Percentiles rank a stretch among this genome's conserved stretches.
Evolutionary conservation across 30 jellyfish, hydroid and myxozoan species (phyloP).

Genomic region (Nemopilema nomurai): DNA sequence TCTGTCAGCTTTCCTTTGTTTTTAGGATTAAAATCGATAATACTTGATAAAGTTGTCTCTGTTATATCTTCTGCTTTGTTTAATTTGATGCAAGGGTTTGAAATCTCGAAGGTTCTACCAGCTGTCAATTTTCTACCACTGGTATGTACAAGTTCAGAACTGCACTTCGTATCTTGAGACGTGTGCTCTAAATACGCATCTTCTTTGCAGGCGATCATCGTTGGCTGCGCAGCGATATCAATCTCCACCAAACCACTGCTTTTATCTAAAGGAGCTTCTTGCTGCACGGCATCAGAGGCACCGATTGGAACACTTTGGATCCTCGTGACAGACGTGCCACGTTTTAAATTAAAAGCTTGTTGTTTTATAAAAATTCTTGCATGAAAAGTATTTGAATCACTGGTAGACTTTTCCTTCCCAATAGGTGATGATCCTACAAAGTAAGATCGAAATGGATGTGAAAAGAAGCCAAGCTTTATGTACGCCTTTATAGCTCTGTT

Average conservation of each 20-base stretch:
- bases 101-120: not conserved
- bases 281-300: not conserved
- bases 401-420: not conserved
- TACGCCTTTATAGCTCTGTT: not conserved
- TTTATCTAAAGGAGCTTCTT: not conserved
- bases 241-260: slow-evolving; percentile 25
- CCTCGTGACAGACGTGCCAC: not conserved
- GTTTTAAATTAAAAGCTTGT: not conserved
- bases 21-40: slow-evolving; percentile 44
- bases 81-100: not conserved
- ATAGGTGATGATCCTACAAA: slow-evolving; percentile 54
- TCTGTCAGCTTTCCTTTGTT: slow-evolving; percentile 51
- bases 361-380: not conserved
- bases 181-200: not conserved
- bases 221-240: slow-evolving; percentile 57
- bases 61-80: not conserved
- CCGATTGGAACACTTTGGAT: not conserved
- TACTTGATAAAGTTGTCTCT: slow-evolving; percentile 8
- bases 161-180: not conserved
- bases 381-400: not conserved
- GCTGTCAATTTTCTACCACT: not conserved
- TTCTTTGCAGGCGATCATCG: slow-evolving; percentile 49
- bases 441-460: slow-evolving; percentile 71
- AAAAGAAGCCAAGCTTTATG: not conserved
- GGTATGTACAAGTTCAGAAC: not conserved